Conservation (phyloP, 2,113 vertebrate species). For the Pithys albifrons region DNA sequence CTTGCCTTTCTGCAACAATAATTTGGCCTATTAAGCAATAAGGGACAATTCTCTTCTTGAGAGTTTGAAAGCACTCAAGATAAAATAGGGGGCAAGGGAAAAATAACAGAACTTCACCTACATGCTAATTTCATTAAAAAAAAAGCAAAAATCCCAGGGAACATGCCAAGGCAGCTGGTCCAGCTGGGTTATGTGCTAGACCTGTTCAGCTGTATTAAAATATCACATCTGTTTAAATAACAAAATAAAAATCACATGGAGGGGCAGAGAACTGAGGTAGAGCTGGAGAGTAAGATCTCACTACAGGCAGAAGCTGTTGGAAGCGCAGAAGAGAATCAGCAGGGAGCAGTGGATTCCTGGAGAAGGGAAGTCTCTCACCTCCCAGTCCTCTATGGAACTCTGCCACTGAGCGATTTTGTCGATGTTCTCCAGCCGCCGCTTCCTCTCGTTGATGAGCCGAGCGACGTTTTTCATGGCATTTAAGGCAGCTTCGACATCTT, state of each 20-base stretch:
- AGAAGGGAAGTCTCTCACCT: conserved; percentile 73
- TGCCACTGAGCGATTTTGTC: conserved; percentile 98
- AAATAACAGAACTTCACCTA: neutral
- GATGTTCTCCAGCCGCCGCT: conserved; percentile 93
- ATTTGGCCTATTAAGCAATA: neutral
- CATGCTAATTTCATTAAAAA: neutral
- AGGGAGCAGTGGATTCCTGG: accelerated
- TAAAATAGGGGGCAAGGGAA: neutral
- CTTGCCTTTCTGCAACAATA: neutral
- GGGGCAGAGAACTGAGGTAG: neutral
- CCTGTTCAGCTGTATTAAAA: neutral
- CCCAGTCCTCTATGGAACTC: conserved; percentile 95
- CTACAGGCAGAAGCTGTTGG: neutral
- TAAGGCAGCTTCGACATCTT: conserved; percentile 91
- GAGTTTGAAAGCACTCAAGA: neutral
- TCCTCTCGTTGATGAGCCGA: conserved; percentile 91
- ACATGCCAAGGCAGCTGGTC: neutral
- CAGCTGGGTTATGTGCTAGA: neutral
- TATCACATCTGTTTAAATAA: neutral
- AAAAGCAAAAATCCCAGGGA: neutral
- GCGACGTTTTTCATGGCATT: conserved; percentile 97
- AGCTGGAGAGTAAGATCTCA: neutral
- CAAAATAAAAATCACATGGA: too few species aligned
- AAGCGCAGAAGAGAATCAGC: neutral
- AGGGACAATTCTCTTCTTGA: neutral